Evolutionary conservation across 2,888 invertebrate genomes (phyloP).

Genomic region (Trichopria drosophilae): DNA sequence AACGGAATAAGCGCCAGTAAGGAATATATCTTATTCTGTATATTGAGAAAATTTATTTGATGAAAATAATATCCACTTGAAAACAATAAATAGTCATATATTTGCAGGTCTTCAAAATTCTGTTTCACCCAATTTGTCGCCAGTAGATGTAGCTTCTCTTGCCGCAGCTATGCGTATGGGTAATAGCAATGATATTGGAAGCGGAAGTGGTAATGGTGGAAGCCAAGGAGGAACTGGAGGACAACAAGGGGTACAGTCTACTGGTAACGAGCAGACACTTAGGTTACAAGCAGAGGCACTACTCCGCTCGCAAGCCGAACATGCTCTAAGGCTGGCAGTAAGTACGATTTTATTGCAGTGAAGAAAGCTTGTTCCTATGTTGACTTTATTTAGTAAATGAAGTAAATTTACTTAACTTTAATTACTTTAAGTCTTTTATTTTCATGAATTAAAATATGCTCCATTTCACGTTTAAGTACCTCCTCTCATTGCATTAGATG

Average conservation of each 20-base stretch:
- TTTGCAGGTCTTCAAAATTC: conserved; percentile 54
- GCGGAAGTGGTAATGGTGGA: conserved; percentile 51
- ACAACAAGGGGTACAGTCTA: conserved; percentile 53
- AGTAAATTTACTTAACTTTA: no score
- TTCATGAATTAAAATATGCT: no score
- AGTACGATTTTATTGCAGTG: conserved; percentile 28
- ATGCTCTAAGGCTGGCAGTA: conserved; percentile 79
- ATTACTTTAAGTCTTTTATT: no score
- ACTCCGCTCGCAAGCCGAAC: conserved; percentile 83
- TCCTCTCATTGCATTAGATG: no score
- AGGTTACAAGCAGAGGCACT: conserved; percentile 77
- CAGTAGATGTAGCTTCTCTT: conserved; percentile 55
- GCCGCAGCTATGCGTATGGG: conserved; percentile 60
- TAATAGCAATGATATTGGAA: conserved; percentile 57
- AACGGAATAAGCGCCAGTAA: no score
- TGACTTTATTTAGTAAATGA: no score
- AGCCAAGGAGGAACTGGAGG: conserved; percentile 51
- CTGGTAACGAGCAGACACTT: conserved; percentile 61
- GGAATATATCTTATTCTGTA: no score
- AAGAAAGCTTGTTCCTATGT: conserved; percentile 12
- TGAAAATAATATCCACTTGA: no score
- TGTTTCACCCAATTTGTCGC: conserved; percentile 56
- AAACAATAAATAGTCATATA: no score
- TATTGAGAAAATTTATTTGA: no score
- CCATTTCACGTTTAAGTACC: no score